Base-by-base conservation (phyloP, 2,888 invertebrate species). In the Hypolimnas misippus region DNA sequence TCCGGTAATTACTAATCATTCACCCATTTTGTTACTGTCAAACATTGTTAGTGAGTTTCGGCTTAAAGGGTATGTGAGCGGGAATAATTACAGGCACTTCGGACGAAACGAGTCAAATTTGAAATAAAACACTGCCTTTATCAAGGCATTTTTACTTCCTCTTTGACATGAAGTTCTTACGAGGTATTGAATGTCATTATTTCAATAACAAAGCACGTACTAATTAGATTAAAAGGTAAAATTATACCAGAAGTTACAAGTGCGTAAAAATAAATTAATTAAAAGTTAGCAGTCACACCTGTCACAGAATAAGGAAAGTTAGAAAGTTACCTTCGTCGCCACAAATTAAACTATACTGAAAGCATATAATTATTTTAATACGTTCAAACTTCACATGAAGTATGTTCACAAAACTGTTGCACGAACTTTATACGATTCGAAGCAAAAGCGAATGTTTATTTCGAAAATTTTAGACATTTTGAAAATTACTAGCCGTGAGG, bases 341-440 rank as follows among this genome's bases (percentile, higher is more conserved):
- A 46, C 59, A 54, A 38, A 53, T 60, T 60, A 46, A 54, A 46
- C 53, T 49, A 14, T 25, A 29, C 25, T 8, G n/a, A 19, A 14
- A 60, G 53, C 51, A 44, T 29, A 54, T 55, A 54, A 55, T 55
- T 58, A 55, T 63, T 62, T 57, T 42, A 51, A 57, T 62, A 55
- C 42, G 33, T 58, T 53, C 40, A 16, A 52, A 54, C 46, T 55
- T 64, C 51, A 65, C 29, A 40, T 61, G 61, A 62, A 64, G 56
- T 64, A 50, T 66, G 40, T 56, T 65, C 44, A 59, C 59, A 51
- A 50, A 53, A 63, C 44, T 59, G 62, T 50, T 65, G 38, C 49
- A 31, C 53, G 51, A 60, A 66, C 56, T 57, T 58, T 51, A 72
- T 77, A 21, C 52, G 49, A 56, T 66, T 59, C 38, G 54, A 63